These are phyloP conservation scores for Bos taurus DNA, from an alignment of 2,113 vertebrate genomes.

Conservation along the genomic window DNA sequence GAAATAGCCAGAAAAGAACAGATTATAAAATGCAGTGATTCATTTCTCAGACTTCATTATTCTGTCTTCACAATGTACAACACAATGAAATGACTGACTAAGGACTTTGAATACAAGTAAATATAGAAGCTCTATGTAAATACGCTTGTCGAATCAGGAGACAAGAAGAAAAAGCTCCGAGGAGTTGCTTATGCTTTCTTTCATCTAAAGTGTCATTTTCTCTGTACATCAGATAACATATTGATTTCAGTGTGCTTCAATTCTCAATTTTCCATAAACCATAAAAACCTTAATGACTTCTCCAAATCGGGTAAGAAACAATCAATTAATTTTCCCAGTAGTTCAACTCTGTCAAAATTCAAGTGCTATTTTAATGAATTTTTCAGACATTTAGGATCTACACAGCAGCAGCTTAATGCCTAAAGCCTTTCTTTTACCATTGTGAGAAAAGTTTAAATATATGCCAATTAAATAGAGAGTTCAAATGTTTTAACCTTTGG, in stretches of 20 bases:
- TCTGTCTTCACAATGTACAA: conserved; percentile 33
- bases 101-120: conserved; percentile 68
- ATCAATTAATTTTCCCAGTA: conserved; percentile 61
- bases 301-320: conserved; percentile 49
- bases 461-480: conserved; percentile 48
- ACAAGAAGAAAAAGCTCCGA: conserved; percentile 55
- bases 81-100: conserved; percentile 72
- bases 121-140: conserved; percentile 66
- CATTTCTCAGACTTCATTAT: conserved; percentile 57
- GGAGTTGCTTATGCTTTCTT: conserved; percentile 7
- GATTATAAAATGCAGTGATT: conserved; percentile 59
- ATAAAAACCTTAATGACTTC: conserved; percentile 63
- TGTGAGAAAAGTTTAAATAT: conserved; percentile 42
- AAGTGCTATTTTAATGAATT: conserved; percentile 73
- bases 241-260: conserved; percentile 58
- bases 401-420: conserved; percentile 61
- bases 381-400: conserved; percentile 68
- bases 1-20: conserved; percentile 55
- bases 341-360: conserved; percentile 68
- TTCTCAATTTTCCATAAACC: conserved; percentile 71
- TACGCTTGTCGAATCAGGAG: background rate
- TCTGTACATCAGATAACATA: conserved; percentile 54
- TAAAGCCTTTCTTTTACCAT: conserved; percentile 30
- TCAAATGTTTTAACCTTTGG: conserved; percentile 55
- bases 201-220: conserved; percentile 66